phyloP scores from a whole-genome alignment of 1,140 invertebrate species.

The Drosophila guanche region DNA sequence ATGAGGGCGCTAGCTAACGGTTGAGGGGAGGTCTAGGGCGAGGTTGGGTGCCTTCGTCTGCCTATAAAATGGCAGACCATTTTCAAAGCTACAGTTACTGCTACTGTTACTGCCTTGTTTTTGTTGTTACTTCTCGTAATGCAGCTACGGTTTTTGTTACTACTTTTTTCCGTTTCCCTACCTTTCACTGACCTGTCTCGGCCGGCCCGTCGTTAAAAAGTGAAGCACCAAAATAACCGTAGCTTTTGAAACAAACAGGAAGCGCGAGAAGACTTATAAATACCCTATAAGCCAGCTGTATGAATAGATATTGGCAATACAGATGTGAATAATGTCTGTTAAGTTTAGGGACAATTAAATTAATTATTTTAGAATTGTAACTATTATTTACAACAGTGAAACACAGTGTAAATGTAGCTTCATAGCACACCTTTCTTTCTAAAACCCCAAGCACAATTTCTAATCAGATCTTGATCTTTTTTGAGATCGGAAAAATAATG shows the following conservation, averaged over 20 bases:
- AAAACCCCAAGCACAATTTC: too few relatives aligned
- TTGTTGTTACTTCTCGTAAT: slow-evolving; percentile 9
- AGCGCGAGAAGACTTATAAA: slow-evolving; percentile 62
- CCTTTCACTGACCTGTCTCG: slow-evolving; percentile 25
- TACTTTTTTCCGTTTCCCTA: slow-evolving; percentile 26
- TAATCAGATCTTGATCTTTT: too few relatives aligned
- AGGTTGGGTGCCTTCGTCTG: slow-evolving; percentile 57
- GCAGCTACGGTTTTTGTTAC: slow-evolving; percentile 25
- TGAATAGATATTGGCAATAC: background rate
- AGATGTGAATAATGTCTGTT: background rate
- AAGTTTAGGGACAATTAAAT: background rate
- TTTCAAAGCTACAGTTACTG: slow-evolving; percentile 41
- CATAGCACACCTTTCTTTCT: too few relatives aligned
- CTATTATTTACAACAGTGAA: too few relatives aligned
- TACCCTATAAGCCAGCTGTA: slow-evolving; percentile 54
- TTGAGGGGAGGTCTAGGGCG: slow-evolving; percentile 14
- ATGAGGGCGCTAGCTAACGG: slow-evolving; percentile 5
- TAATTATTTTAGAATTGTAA: too few relatives aligned
- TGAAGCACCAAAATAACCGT: slow-evolving; percentile 81
- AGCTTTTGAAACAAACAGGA: slow-evolving; percentile 62
- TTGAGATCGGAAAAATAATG: too few relatives aligned
- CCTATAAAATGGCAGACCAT: slow-evolving; percentile 73
- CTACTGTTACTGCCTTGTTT: slow-evolving; percentile 61
- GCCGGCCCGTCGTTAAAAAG: slow-evolving; percentile 67
- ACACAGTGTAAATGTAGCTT: too few relatives aligned